Evolutionary conservation across 2,888 invertebrate genomes (phyloP), one percentile per base, ranked within the genome.

Genomic region (Drymonia ruficornis): DNA sequence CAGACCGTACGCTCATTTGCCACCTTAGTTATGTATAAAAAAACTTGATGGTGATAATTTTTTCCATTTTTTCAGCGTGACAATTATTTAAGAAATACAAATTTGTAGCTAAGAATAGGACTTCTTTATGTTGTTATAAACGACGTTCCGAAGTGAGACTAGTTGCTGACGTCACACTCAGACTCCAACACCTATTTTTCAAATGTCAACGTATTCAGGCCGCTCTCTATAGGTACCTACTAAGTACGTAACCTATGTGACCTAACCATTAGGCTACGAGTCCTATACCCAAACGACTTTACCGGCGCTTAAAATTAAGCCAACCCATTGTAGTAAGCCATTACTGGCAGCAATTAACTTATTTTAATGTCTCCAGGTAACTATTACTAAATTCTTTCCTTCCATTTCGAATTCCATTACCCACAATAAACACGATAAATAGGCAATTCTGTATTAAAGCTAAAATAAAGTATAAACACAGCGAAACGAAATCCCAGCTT

Each of bases 401-500:
- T 50, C 51, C 55, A 49, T 68, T 65, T 51, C 36, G 55, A 58
- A 65, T 63, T 53, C 57, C 63, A 63, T 55, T 61, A 59, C 55
- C 53, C 51, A 47, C 52, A 65, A 57, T 59, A 61, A 66, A 58
- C 55, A 59, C 58, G 48, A 66, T 61, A 66, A 56, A 69, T 60
- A 61, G 52, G 44, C 66, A 49, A 62, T 69, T 61, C 45, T 57
- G 51, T 57, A 61, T 63, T 58, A 45, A 68, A 58, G 54, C 44
- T 58, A 61, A 54, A 62, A 59, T 65, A 67, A 63, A 59, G 59
- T 55, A 50, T 55, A 52, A 57, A 63, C 63, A 65, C 64, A 56
- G 56, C 64, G 61, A 64, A 70, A 66, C 61, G 65, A 67, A 76
- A 76, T 72, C 67, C 62, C 44, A 53, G 59, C 66, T 61, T 73